Base-by-base conservation (phyloP, 2,113 vertebrate genomes). In the Xenotilapia leptura region DNA sequence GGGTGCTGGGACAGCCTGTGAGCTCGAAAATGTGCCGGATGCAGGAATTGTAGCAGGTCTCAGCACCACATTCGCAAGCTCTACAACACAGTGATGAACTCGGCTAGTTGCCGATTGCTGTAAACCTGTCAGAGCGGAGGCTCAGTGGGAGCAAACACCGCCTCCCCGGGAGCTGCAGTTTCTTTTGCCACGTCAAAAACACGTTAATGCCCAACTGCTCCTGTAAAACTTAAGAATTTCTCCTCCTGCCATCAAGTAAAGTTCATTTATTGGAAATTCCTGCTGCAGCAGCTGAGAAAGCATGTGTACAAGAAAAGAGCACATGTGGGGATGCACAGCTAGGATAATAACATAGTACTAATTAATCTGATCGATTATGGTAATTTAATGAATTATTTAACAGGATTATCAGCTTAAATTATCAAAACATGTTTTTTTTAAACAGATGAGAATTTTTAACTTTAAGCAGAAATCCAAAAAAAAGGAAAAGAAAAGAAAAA, bases 361-460 rank as follows among this genome's bases (percentile, higher is more conserved):
- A 70, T 23, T 23, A 0, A 42, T 73, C 3, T 42, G 5, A 15
- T 70, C 1, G 1, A 26, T 26, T 73, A 23, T 45, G 65, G n/a
- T 26, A 45, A 73, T 70, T 70, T 70, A 21, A 42, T 70, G 1
- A 0, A 14, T 70, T 42, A 23, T 42, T 70, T 40, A 68, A 68
- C 4, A 40, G 10, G 19, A 68, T 68, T 42, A 42, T 70, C 0
- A 40, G 0, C 62, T 68, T 68, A 68, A 68, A 40, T 38, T 0
- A 68, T 40, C 36, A 65, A 65, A 65, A 68, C 33, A 33, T 19
- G 56, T 38, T 68, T 38, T 65, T 38, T 21, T 38, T 21, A 38
- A 38, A 68, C 36, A 68, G 13, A 23, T 45, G 14, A 2, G 21
- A 21, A 0, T 23, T 23, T 23, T 73, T 17, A 5, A 4, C 23